phyloP scores from a whole-genome alignment of 2,888 invertebrate genomes.

The Conchocele bisecta region DNA sequence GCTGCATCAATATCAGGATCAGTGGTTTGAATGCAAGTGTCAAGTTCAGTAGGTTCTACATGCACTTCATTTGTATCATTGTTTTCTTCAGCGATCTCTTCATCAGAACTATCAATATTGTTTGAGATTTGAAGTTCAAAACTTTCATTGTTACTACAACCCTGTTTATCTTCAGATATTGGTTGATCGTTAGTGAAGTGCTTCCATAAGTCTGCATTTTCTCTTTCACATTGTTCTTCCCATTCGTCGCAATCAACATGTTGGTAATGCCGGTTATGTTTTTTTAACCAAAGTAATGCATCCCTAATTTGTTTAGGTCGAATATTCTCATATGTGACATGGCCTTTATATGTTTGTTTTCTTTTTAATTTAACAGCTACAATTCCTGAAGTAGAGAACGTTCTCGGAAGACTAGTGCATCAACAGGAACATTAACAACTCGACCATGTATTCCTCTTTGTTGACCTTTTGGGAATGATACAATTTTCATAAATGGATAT shows the following conservation, averaged over 20 bases:
- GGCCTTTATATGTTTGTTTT: constrained; percentile 8
- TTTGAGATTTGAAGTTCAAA: not conserved
- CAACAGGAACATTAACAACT: constrained; percentile 20
- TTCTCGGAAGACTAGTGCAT: constrained; percentile 16
- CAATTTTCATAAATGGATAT: constrained; percentile 9
- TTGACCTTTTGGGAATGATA: constrained; percentile 2
- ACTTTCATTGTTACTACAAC: not conserved
- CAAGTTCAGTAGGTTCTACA: not conserved
- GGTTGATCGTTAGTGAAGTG: not conserved
- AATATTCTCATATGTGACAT: constrained; percentile 11
- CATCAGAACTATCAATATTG: not conserved
- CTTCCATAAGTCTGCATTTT: constrained; percentile 10
- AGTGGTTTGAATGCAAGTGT: constrained; percentile 37
- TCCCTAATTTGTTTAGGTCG: constrained; percentile 5
- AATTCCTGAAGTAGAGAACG: not conserved
- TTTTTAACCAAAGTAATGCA: constrained; percentile 1
- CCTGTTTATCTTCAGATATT: not conserved
- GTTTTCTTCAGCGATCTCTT: too few species aligned
- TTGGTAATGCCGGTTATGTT: constrained; percentile 13
- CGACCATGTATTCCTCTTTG: constrained; percentile 3
- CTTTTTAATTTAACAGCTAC: constrained; percentile 17
- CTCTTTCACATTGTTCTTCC: not conserved
- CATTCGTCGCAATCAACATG: not conserved
- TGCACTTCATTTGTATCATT: not conserved
- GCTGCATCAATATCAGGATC: constrained; percentile 39